Conservation (phyloP, 2,888 invertebrate species). For the Thysanoteuthis rhombus region DNA sequence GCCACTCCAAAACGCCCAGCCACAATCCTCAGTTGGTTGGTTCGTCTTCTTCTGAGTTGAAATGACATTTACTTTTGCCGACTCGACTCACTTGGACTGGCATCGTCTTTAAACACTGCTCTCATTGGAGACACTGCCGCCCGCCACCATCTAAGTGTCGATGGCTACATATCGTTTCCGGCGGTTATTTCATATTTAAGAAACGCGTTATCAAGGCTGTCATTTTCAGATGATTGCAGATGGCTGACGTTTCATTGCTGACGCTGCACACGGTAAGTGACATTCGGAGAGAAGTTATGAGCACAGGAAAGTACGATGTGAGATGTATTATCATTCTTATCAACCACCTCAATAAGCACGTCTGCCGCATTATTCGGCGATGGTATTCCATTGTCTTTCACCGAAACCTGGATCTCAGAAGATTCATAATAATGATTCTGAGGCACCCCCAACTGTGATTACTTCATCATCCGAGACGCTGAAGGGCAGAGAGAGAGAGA, state of each 20-base stretch:
- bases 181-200: not conserved
- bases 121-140: not conserved
- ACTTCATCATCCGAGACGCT: too few species aligned
- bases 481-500: not conserved
- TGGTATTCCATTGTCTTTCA: not conserved
- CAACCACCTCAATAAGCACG: not conserved
- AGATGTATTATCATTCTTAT: not conserved
- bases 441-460: too few species aligned
- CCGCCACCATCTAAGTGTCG: not conserved
- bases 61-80: too few species aligned
- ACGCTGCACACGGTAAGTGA: not conserved
- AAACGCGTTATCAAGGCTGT: not conserved
- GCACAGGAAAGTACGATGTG: not conserved
- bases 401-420: too few species aligned
- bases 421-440: too few species aligned
- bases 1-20: too few species aligned
- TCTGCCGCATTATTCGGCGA: not conserved
- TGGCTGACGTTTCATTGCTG: not conserved
- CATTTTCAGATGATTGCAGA: not conserved
- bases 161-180: not conserved
- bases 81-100: not conserved
- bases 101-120: not conserved
- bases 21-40: too few species aligned
- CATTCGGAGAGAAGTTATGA: not conserved
- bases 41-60: too few species aligned